Evolutionary conservation across 2,113 vertebrate genomes (phyloP).

Genomic region (Nannospalax galili): DNA sequence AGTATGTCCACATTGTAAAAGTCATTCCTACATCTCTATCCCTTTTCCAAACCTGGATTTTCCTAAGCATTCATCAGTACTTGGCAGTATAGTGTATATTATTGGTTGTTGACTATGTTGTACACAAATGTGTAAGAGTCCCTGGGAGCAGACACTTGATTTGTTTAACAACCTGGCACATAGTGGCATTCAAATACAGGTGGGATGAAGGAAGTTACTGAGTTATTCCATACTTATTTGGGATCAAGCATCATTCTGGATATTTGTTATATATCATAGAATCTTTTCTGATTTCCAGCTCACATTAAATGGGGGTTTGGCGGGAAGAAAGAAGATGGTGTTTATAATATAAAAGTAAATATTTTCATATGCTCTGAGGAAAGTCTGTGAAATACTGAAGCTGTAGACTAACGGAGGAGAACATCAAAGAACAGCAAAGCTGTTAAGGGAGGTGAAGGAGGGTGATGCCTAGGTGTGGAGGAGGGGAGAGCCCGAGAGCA

Average conservation of each 20-base stretch:
- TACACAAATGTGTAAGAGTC: background rate
- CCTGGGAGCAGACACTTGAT: background rate
- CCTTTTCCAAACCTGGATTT: background rate
- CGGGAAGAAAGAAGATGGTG: background rate
- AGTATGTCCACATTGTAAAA: no score
- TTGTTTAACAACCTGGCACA: background rate
- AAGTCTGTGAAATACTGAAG: background rate
- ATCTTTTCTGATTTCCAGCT: background rate
- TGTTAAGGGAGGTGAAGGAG: background rate
- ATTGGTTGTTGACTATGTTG: background rate
- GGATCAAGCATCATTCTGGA: constrained; percentile 19
- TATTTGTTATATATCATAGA: background rate
- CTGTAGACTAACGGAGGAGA: background rate
- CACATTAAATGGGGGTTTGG: background rate
- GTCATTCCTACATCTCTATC: background rate
- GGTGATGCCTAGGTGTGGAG: fast-evolving
- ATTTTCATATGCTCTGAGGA: background rate
- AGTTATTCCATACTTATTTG: background rate
- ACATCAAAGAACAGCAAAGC: background rate
- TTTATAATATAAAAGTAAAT: background rate
- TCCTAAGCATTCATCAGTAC: background rate
- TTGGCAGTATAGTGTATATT: background rate
- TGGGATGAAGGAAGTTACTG: background rate
- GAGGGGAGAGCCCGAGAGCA: background rate
- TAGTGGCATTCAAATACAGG: background rate